phyloP scores from a whole-genome alignment of 2,113 vertebrate species.

The Neopipo cinnamomea region DNA sequence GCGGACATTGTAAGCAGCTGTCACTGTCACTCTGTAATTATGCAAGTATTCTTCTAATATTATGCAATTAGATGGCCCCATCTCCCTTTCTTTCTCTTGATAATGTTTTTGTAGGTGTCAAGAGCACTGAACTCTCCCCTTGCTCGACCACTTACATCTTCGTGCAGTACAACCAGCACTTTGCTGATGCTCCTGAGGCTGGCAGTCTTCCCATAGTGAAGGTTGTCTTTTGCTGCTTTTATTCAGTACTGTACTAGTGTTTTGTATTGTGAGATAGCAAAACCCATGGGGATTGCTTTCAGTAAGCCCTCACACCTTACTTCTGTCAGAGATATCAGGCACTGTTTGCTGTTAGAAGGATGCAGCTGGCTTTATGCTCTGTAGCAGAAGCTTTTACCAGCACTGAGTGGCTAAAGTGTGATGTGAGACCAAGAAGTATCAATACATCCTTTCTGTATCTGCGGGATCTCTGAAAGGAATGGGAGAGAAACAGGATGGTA shows the following conservation, averaged over 20 bases:
- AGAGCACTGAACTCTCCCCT: slow-evolving; percentile 24
- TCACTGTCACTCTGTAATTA: slow-evolving; percentile 57
- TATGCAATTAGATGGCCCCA: slow-evolving; percentile 50
- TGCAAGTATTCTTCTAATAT: slow-evolving; percentile 57
- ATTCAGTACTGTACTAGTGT: background rate
- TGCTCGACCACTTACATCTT: background rate
- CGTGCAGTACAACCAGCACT: background rate
- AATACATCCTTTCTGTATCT: background rate
- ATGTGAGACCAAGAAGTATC: background rate
- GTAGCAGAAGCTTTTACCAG: background rate
- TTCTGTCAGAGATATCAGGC: background rate
- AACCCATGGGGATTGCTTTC: background rate
- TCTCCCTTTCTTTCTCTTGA: slow-evolving; percentile 52
- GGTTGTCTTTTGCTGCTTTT: background rate
- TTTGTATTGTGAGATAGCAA: background rate
- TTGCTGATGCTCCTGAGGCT: background rate
- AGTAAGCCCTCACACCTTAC: background rate
- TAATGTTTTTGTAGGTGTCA: slow-evolving; percentile 60
- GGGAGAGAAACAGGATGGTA: background rate
- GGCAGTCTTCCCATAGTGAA: background rate
- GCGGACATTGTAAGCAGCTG: slow-evolving; percentile 34
- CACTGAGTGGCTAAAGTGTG: background rate
- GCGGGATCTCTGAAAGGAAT: background rate
- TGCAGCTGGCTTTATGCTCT: background rate
- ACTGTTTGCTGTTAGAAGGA: background rate